These are phyloP conservation scores for Jordanella pulchra DNA, from an alignment of 2,797 vertebrate genomes.

Conservation along the genomic window DNA sequence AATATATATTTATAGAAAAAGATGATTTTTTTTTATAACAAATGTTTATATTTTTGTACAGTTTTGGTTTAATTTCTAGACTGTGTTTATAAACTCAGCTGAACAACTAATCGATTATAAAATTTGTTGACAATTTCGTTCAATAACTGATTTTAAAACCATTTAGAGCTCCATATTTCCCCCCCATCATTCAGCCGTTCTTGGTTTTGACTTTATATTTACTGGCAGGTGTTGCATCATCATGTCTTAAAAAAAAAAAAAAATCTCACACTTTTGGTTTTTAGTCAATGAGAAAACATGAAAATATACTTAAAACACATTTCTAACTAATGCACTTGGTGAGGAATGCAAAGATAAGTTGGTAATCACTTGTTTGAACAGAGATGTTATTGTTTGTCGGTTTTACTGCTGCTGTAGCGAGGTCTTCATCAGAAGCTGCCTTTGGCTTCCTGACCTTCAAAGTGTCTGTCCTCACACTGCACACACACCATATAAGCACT, in stretches of 20 bases:
- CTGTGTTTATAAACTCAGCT: too few relatives aligned
- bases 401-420: slow-evolving; percentile 26
- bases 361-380: slow-evolving; percentile 30
- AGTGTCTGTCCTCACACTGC: slow-evolving; percentile 61
- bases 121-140: too few relatives aligned
- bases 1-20: too few relatives aligned
- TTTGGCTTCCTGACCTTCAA: slow-evolving; percentile 33
- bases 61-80: too few relatives aligned
- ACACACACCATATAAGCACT: slow-evolving; percentile 59
- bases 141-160: too few relatives aligned
- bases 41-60: too few relatives aligned
- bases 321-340: slow-evolving; percentile 17
- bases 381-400: slow-evolving; percentile 24
- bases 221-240: slow-evolving; percentile 38
- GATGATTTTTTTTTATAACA: too few relatives aligned
- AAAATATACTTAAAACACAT: slow-evolving; percentile 24
- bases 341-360: slow-evolving; percentile 24
- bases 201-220: not conserved
- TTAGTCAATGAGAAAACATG: slow-evolving; percentile 25
- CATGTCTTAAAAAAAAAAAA: slow-evolving; percentile 17
- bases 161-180: too few relatives aligned
- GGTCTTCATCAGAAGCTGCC: slow-evolving; percentile 26
- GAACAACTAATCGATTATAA: too few relatives aligned
- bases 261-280: not conserved
- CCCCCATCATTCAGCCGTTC: not conserved